Evolutionary conservation across 2,797 vertebrate genomes (phyloP).

Genomic region (Pseudomugil gertrudae): DNA sequence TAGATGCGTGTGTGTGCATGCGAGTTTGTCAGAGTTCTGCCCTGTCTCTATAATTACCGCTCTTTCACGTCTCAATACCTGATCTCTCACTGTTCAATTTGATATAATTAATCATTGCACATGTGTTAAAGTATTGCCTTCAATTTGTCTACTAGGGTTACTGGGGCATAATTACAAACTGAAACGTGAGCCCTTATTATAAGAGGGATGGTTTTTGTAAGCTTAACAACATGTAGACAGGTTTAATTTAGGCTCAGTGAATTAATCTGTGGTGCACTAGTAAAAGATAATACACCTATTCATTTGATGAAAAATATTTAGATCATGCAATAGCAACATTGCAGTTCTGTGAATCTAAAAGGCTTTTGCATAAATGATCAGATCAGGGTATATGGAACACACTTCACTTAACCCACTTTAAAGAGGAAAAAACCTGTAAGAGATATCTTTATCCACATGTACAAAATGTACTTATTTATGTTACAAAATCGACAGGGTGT

Average conservation of each 20-base stretch:
- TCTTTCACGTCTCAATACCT: slow-evolving; percentile 42
- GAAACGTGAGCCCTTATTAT: slow-evolving; percentile 63
- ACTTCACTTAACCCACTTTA: background rate
- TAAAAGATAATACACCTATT: slow-evolving; percentile 33
- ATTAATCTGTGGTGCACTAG: slow-evolving; percentile 29
- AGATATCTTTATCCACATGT: background rate
- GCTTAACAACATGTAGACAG: slow-evolving; percentile 42
- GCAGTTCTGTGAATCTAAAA: slow-evolving; percentile 10
- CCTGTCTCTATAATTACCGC: slow-evolving; percentile 32
- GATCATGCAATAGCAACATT: slow-evolving; percentile 2
- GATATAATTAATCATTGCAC: slow-evolving; percentile 57
- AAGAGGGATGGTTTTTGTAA: slow-evolving; percentile 33
- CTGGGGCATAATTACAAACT: slow-evolving; percentile 56
- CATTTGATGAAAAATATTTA: slow-evolving; percentile 32
- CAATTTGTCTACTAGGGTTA: slow-evolving; percentile 48
- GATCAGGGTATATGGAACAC: background rate
- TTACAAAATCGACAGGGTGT: background rate
- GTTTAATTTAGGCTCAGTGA: slow-evolving; percentile 43
- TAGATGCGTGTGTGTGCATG: background rate
- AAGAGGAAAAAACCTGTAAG: background rate
- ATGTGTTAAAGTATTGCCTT: slow-evolving; percentile 60
- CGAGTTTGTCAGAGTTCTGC: slow-evolving; percentile 20
- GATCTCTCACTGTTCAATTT: slow-evolving; percentile 37
- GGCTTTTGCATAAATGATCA: background rate
- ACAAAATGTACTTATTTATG: background rate